A percentile compares a stretch with the other conserved stretches of the same genome.
These are phyloP conservation scores for Philhelius pedissequus DNA, from an alignment of 2,888 invertebrate genomes.

Conservation along the genomic window DNA sequence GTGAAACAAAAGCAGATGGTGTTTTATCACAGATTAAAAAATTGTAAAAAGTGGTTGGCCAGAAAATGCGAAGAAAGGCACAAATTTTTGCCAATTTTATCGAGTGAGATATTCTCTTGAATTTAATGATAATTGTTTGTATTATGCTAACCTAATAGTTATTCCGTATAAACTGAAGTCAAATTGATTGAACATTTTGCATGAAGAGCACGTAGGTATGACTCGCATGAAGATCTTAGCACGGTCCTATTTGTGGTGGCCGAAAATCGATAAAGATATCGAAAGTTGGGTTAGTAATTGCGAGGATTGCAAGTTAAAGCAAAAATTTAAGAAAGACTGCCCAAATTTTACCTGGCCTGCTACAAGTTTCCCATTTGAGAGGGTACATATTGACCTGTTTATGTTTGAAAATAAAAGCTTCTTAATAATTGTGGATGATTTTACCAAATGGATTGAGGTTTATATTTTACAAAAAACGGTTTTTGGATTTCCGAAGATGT, in stretches of 20 bases:
- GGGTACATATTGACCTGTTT: conserved; percentile 32
- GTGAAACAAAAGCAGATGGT: neutral
- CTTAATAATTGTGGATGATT: conserved; percentile 42
- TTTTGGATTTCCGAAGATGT: conserved; percentile 30
- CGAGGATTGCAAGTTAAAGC: neutral
- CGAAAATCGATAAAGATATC: conserved; percentile 35
- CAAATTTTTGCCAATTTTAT: neutral
- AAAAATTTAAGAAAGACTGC: conserved; percentile 13
- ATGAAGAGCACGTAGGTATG: neutral
- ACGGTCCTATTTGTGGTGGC: conserved; percentile 34
- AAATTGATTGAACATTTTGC: conserved; percentile 7
- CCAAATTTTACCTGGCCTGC: conserved; percentile 5
- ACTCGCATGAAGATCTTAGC: conserved; percentile 19
- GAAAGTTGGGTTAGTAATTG: no score
- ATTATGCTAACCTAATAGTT: conserved; percentile 32
- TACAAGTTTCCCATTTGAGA: conserved; percentile 31
- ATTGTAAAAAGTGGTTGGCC: neutral
- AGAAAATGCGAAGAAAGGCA: neutral
- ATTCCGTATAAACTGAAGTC: conserved; percentile 23
- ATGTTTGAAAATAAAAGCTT: conserved; percentile 11
- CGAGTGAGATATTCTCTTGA: neutral
- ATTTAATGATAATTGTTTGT: conserved; percentile 2
- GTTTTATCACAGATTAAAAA: neutral
- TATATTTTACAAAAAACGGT: conserved; percentile 18
- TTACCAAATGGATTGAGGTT: conserved; percentile 45